Percentiles rank a stretch among this genome's conserved stretches.
These are phyloP conservation scores for Drosophila emarginata DNA, from an alignment of 2,888 invertebrate genomes.

Conservation along the genomic window DNA sequence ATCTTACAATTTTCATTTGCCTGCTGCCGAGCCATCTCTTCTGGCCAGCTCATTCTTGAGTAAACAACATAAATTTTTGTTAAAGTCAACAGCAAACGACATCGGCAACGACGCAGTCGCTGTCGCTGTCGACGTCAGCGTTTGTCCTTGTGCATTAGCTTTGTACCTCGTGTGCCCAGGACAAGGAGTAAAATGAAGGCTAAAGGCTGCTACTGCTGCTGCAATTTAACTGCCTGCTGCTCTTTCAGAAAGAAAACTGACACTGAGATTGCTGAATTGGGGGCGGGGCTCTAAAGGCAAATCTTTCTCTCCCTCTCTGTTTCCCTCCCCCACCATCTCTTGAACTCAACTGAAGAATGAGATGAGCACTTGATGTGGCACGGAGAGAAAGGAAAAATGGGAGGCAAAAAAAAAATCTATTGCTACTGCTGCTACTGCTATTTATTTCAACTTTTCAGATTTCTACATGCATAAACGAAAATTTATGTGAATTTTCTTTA, in stretches of 20 bases:
- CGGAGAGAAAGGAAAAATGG: no score
- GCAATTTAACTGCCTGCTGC: constrained; percentile 15
- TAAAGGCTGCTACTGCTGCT: neutral
- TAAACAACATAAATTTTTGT: constrained; percentile 74
- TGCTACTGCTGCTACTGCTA: constrained; percentile 2
- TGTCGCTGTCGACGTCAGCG: constrained; percentile 23
- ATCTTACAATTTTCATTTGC: constrained; percentile 28
- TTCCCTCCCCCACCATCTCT: neutral
- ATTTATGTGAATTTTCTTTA: constrained; percentile 3
- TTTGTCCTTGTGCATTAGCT: constrained; percentile 37
- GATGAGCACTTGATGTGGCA: constrained; percentile 3
- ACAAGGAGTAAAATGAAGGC: neutral
- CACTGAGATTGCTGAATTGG: constrained; percentile 4
- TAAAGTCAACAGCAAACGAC: constrained; percentile 63
- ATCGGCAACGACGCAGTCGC: constrained; percentile 43
- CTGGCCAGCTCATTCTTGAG: constrained; percentile 56
- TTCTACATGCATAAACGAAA: constrained; percentile 7
- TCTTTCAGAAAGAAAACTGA: constrained; percentile 7
- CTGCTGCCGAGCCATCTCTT: constrained; percentile 2
- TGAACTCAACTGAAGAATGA: constrained; percentile 1
- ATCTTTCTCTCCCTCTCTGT: neutral
- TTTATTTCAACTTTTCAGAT: constrained; percentile 6
- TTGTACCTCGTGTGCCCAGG: constrained; percentile 6
- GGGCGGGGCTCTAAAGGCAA: neutral
- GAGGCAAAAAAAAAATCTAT: neutral